Conservation (phyloP, 2,113 vertebrate genomes). For the Morone chrysops region DNA sequence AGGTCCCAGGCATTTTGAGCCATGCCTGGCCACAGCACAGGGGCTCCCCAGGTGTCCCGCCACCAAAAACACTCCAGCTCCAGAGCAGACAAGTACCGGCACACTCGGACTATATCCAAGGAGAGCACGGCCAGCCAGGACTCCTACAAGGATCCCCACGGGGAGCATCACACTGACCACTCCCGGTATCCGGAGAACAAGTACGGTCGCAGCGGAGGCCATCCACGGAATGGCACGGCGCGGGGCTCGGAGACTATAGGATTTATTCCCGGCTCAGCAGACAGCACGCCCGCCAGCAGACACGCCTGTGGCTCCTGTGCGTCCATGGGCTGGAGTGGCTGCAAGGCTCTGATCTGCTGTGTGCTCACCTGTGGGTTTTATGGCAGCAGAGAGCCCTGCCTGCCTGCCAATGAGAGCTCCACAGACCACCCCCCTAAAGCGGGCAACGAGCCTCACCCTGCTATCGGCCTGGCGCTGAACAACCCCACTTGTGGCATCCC, state of each 20-base stretch:
- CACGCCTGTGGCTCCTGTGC: slow-evolving; percentile 87
- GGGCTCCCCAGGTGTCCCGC: slow-evolving; percentile 73
- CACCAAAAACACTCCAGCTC: slow-evolving; percentile 75
- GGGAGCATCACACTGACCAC: slow-evolving; percentile 68
- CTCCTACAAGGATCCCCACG: slow-evolving; percentile 74
- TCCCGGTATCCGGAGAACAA: slow-evolving; percentile 73
- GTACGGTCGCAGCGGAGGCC: slow-evolving; percentile 76
- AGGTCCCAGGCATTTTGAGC: slow-evolving; percentile 83
- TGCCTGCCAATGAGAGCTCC: slow-evolving; percentile 88
- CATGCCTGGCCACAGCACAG: slow-evolving; percentile 89
- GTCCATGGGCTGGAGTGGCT: slow-evolving; percentile 86
- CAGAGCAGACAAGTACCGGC: slow-evolving; percentile 81
- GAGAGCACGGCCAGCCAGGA: slow-evolving; percentile 84
- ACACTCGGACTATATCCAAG: slow-evolving; percentile 70
- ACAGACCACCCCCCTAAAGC: slow-evolving; percentile 83
- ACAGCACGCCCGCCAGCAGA: slow-evolving; percentile 76
- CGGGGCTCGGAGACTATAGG: slow-evolving; percentile 89
- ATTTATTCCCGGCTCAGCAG: slow-evolving; percentile 91
- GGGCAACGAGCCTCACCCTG: slow-evolving; percentile 75
- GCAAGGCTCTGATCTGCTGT: slow-evolving; percentile 82
- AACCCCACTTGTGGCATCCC: slow-evolving; percentile 83
- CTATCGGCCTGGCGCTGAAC: slow-evolving; percentile 84
- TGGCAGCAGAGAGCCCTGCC: slow-evolving; percentile 84
- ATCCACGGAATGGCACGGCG: slow-evolving; percentile 82
- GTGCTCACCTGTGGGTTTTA: slow-evolving; percentile 90